Evolutionary conservation across 64 coral and sea anemone genomes (phyloP).

Genomic region (Actinia equina): DNA sequence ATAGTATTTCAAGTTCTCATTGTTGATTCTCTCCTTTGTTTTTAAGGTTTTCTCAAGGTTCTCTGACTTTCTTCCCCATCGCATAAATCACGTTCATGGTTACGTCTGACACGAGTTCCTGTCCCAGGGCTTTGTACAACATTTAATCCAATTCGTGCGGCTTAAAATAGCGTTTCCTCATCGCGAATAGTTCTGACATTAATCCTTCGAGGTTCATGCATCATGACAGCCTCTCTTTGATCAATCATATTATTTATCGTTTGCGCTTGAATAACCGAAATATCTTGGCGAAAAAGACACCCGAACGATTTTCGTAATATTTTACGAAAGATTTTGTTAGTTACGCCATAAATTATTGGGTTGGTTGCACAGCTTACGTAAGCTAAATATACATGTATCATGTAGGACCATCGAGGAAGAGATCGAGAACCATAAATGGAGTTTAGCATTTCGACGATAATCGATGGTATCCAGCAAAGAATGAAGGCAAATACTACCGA

Average conservation of each 20-base stretch:
- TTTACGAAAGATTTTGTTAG: slow-evolving; percentile 29
- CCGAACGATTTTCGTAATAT: slow-evolving; percentile 3
- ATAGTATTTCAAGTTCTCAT: too few species aligned
- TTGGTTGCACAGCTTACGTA: slow-evolving; percentile 36
- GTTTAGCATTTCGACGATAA: slow-evolving; percentile 9
- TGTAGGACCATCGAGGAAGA: slow-evolving; percentile 13
- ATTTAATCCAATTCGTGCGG: too few species aligned
- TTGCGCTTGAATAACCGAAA: not conserved
- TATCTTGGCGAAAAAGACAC: not conserved
- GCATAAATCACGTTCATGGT: too few species aligned
- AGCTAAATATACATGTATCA: slow-evolving; percentile 10
- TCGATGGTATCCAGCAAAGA: slow-evolving; percentile 34
- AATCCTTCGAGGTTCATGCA: not conserved
- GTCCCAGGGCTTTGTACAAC: too few species aligned
- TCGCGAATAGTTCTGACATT: not conserved
- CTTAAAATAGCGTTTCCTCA: not conserved
- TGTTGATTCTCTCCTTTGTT: too few species aligned
- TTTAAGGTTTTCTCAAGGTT: too few species aligned
- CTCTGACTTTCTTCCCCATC: too few species aligned
- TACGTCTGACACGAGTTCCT: too few species aligned
- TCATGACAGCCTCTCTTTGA: not conserved
- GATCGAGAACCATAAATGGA: slow-evolving; percentile 1
- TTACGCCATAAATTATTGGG: slow-evolving; percentile 35
- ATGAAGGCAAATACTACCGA: slow-evolving; percentile 35
- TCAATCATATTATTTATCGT: not conserved